Evolutionary conservation across 2,113 vertebrate species (phyloP).

Genomic region (Vireo altiloquus): DNA sequence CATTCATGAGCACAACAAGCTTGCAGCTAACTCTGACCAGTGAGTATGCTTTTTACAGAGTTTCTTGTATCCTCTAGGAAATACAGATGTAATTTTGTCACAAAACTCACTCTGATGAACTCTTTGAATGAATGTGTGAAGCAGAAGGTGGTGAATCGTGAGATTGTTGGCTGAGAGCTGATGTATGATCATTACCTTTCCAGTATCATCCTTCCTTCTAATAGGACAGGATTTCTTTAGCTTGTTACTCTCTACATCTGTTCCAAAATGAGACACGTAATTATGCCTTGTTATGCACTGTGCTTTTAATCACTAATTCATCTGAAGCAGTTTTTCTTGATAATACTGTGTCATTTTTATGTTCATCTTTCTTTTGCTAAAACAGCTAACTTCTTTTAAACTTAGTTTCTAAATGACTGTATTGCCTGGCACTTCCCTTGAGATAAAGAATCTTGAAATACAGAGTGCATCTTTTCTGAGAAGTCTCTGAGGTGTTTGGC

Average conservation of each 20-base stretch:
- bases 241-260: background rate
- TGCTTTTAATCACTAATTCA: background rate
- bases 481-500: background rate
- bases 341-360: background rate
- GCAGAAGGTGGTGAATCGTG: background rate
- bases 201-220: background rate
- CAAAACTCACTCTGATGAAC: background rate
- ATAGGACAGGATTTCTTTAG: background rate
- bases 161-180: background rate
- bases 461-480: background rate
- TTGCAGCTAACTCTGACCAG: slow-evolving; percentile 96
- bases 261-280: background rate
- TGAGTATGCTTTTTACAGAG: slow-evolving; percentile 65
- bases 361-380: background rate
- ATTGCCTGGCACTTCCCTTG: background rate
- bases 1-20: slow-evolving; percentile 94
- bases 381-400: background rate
- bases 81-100: background rate
- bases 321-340: background rate
- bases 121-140: background rate
- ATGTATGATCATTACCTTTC: background rate
- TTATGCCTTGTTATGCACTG: background rate
- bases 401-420: background rate
- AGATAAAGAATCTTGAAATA: background rate
- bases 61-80: background rate